Evolutionary conservation across 2,888 invertebrate species (phyloP), one percentile per base, ranked within the genome.

Genomic region (Platycheirus rosarum): DNA sequence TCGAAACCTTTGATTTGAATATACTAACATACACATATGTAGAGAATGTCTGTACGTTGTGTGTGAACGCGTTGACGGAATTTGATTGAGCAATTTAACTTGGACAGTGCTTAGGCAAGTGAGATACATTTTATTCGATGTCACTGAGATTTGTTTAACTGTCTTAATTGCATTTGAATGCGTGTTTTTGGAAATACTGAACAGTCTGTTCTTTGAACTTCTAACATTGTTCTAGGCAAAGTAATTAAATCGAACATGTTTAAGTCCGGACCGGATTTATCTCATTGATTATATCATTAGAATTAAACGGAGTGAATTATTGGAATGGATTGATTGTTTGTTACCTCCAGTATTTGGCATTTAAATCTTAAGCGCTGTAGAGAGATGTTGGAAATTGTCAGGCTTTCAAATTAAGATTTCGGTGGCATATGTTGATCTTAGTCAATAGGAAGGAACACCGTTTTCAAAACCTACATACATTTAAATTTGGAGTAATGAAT

Each of bases 1-100:
- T 62, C 62, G 53, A 71, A 68, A 53, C 60, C 62, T 44, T 48
- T 48, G 44, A 44, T 55, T 69, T 44, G 29, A 60, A 60, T 44
- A 44, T 44, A 26, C 35, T 2, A 23, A 23, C 23, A 23, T n/a
- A n/a, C n/a, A n/a, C n/a, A 13, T 29, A n/a, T 20, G 29, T 70
- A 14, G 1, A 26, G n/a, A n/a, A 13, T n/a, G 16, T 11, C 7
- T 32, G 6, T 5, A 8, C 29, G 29, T 8, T 1, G 1, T 32
- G n/a, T n/a, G n/a, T n/a, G n/a, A n/a, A n/a, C 7, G 8, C 7
- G 32, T 20, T 18, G 35, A 44, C 20, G 29, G 40, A 37, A 60
- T 73, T 78, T 53, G 66, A 73, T 78, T 66, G 73, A 78, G 66
- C 66, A 51, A 78, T 78, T 78, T 66, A 37, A 53, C 51, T 51